Conservation (phyloP, 2,797 vertebrate genomes). For the Crocodylus rhombifer region DNA sequence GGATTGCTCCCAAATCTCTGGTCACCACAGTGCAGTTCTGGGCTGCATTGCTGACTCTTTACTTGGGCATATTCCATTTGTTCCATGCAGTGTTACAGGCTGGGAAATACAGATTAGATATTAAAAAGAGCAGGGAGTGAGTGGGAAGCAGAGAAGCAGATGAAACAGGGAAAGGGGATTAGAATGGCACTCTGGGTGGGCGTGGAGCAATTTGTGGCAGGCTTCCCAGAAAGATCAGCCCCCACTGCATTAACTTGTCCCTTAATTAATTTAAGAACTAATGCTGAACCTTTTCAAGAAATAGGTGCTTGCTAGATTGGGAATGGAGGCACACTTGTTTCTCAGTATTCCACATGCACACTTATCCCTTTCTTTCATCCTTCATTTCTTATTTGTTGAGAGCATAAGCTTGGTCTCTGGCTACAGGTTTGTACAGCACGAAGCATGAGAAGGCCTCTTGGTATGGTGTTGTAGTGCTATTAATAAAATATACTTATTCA, state of each 20-base stretch:
- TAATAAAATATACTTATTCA: too few relatives aligned
- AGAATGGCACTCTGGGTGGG: too few relatives aligned
- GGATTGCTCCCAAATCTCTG: fast-evolving
- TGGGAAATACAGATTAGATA: not conserved
- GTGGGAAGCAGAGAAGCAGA: too few relatives aligned
- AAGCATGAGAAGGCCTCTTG: not conserved
- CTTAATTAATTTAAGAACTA: not conserved
- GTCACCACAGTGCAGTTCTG: not conserved
- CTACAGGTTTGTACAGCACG: not conserved
- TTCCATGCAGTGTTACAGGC: not conserved
- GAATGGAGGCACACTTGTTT: not conserved
- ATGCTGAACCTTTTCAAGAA: too few relatives aligned
- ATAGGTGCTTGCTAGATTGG: not conserved
- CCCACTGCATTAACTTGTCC: too few relatives aligned
- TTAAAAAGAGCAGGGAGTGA: too few relatives aligned
- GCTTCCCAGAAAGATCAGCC: too few relatives aligned
- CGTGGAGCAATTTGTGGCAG: too few relatives aligned
- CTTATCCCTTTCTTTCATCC: not conserved
- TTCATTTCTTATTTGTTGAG: not conserved
- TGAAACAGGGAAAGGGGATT: too few relatives aligned
- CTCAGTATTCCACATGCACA: not conserved
- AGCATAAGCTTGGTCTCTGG: not conserved
- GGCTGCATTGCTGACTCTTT: not conserved
- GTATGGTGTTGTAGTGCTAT: not conserved
- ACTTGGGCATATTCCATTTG: not conserved